phyloP scores from a whole-genome alignment of 2,113 vertebrate species.

The Xenopus borealis region DNA sequence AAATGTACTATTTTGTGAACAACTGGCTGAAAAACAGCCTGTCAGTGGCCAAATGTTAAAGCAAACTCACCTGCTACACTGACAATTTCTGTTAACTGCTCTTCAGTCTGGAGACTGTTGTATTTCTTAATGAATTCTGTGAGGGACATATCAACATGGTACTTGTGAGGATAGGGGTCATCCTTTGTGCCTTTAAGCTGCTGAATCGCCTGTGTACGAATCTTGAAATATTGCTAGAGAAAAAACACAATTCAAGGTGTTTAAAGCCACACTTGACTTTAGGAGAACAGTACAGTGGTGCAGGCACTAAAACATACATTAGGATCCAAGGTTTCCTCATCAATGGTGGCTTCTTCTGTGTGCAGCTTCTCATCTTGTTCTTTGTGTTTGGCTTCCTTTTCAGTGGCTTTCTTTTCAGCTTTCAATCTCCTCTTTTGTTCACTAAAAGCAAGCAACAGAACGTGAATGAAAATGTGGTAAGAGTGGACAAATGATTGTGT shows the following conservation, averaged over 20 bases:
- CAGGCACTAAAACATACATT: slow-evolving; percentile 70
- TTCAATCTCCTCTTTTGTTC: slow-evolving; percentile 93
- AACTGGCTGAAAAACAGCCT: no score
- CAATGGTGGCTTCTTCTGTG: slow-evolving; percentile 59
- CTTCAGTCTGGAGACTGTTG: slow-evolving; percentile 79
- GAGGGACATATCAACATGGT: slow-evolving; percentile 82
- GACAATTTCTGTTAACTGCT: slow-evolving; percentile 78
- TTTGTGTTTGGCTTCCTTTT: slow-evolving; percentile 76
- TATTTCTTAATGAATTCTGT: slow-evolving; percentile 89
- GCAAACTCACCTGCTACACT: slow-evolving; percentile 79
- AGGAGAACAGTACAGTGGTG: not conserved
- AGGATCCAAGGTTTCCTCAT: slow-evolving; percentile 90
- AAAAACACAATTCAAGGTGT: not conserved
- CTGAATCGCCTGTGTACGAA: slow-evolving; percentile 85
- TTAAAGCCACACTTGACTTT: not conserved
- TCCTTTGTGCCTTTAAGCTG: slow-evolving; percentile 83
- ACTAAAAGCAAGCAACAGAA: slow-evolving; percentile 59
- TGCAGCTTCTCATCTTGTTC: slow-evolving; percentile 70
- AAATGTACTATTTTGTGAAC: no score
- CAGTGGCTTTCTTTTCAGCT: slow-evolving; percentile 86
- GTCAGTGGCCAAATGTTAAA: no score
- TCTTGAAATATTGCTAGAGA: slow-evolving; percentile 94
- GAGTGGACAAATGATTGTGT: not conserved
- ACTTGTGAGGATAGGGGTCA: slow-evolving; percentile 96
- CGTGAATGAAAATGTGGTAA: not conserved